Evolutionary conservation across 2,113 vertebrate genomes (phyloP).

Genomic region (Hydrochoerus hydrochaeris): DNA sequence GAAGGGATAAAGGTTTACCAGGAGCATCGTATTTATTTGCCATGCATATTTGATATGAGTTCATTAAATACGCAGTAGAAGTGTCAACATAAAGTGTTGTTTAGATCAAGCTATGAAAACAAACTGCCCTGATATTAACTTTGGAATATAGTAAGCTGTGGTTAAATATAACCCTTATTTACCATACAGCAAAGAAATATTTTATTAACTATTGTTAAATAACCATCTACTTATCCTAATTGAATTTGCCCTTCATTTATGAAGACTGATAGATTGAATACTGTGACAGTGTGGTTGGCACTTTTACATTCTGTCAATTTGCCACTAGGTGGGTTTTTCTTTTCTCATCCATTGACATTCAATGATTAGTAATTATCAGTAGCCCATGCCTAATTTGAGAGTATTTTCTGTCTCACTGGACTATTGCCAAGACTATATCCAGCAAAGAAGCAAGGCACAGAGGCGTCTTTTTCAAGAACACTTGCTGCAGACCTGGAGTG

Average conservation of each 20-base stretch:
- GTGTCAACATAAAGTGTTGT: conserved; percentile 88
- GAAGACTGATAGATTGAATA: conserved; percentile 73
- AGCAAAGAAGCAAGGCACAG: conserved; percentile 54
- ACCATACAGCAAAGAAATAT: conserved; percentile 82
- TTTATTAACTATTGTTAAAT: conserved; percentile 85
- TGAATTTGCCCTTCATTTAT: conserved; percentile 85
- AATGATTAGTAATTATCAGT: conserved; percentile 79
- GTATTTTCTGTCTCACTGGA: conserved; percentile 78
- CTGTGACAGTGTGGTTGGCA: conserved; percentile 61
- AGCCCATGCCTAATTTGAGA: conserved; percentile 75
- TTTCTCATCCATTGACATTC: conserved; percentile 72
- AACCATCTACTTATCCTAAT: conserved; percentile 86
- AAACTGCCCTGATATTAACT: conserved; percentile 82
- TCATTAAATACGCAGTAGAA: conserved; percentile 88
- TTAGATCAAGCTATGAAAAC: conserved; percentile 87
- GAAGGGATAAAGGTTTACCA: conserved; percentile 81
- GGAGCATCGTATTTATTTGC: conserved; percentile 87
- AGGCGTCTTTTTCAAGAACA: conserved; percentile 66
- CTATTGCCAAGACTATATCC: conserved; percentile 64
- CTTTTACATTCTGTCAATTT: conserved; percentile 65
- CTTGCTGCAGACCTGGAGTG: conserved; percentile 14
- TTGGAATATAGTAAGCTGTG: conserved; percentile 83
- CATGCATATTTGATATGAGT: conserved; percentile 89
- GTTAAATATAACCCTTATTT: conserved; percentile 87
- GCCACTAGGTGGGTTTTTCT: conserved; percentile 59